Evolutionary conservation across 2,888 invertebrate genomes (phyloP).

Genomic region (Chironomus riparius): DNA sequence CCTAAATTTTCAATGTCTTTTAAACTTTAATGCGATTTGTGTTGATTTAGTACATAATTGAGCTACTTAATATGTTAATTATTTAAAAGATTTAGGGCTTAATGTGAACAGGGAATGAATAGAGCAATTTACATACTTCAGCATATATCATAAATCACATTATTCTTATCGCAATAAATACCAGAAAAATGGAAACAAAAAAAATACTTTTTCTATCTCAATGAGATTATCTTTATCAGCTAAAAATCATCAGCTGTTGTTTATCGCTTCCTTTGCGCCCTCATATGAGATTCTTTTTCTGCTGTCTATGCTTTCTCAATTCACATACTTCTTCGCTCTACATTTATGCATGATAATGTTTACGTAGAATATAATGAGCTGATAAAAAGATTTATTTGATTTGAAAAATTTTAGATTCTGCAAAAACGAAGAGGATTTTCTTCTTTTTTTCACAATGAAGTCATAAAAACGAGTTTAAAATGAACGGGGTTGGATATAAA

Average conservation of each 20-base stretch:
- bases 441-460: background rate
- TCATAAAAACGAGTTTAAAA: background rate
- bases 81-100: no score
- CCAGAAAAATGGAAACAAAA: background rate
- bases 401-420: slow-evolving; percentile 1
- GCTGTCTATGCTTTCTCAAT: background rate
- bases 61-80: no score
- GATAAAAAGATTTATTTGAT: slow-evolving; percentile 26
- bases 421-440: background rate
- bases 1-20: no score
- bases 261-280: background rate
- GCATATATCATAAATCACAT: background rate
- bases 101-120: background rate
- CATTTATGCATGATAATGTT: background rate
- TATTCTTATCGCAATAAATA: background rate
- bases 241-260: background rate
- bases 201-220: no score
- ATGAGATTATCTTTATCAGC: background rate
- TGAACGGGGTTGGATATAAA: background rate
- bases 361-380: slow-evolving; percentile 12
- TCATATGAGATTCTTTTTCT: background rate
- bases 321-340: background rate
- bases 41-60: no score
- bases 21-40: no score
- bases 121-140: background rate